Evolutionary conservation across 2,113 vertebrate species (phyloP).

Genomic region (Ctenodactylus gundi): DNA sequence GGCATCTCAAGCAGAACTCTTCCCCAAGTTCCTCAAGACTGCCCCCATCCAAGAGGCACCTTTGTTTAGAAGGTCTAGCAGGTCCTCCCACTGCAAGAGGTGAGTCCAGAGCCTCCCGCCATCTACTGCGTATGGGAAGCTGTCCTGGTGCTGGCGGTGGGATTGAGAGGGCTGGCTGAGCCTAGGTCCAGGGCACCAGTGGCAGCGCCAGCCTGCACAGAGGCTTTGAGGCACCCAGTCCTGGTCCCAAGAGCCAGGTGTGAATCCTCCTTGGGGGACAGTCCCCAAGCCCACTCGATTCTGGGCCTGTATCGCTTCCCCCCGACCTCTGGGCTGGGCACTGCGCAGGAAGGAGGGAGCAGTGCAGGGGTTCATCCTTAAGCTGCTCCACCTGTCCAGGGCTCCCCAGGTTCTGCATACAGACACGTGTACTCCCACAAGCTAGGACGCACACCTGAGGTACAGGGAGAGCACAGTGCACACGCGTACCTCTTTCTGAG

Average conservation of each 20-base stretch:
- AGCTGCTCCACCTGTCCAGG: not conserved
- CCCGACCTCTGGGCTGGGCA: not conserved
- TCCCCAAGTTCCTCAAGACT: not conserved
- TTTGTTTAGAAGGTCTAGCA: conserved; percentile 63
- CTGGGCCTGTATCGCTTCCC: conserved; percentile 52
- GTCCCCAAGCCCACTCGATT: conserved; percentile 4
- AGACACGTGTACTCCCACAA: not conserved
- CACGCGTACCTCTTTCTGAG: not conserved
- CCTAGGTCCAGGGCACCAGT: not conserved
- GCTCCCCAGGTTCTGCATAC: not conserved
- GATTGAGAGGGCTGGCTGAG: not conserved
- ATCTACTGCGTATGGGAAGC: not conserved
- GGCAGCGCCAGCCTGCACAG: not conserved
- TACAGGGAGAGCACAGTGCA: not conserved
- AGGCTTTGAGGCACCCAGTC: not conserved
- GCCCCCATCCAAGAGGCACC: not conserved
- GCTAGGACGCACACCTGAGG: not conserved
- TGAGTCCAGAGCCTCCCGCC: not conserved
- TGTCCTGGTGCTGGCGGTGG: not conserved
- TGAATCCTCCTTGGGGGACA: no score
- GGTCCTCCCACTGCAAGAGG: not conserved
- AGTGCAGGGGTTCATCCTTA: not conserved
- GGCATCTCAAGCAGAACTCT: not conserved
- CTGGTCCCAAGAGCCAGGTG: not conserved
- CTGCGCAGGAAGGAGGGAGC: conserved; percentile 1